phyloP scores from a whole-genome alignment of 53 echinoderm and acorn worm species.

The Holothuria scabra region DNA sequence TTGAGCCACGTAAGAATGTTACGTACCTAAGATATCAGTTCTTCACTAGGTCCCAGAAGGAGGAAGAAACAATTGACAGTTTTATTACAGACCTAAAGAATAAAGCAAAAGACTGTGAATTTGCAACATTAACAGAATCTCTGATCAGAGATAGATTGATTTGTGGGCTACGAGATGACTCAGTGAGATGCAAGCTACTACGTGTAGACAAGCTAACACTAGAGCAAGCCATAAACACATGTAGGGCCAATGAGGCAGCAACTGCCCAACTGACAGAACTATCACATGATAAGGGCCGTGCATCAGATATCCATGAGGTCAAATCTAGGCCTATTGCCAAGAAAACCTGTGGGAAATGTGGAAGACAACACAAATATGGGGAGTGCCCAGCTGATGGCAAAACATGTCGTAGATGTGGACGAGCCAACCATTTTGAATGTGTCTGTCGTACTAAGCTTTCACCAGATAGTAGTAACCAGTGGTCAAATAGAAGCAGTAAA shows the following conservation, averaged over 20 bases:
- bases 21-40: too few species aligned
- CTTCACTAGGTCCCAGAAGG: too few species aligned
- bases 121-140: too few species aligned
- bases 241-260: background rate
- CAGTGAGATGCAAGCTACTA: slow-evolving; percentile 4
- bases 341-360: too few species aligned
- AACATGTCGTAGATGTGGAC: background rate
- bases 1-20: too few species aligned
- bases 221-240: background rate
- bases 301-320: too few species aligned
- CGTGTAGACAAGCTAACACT: slow-evolving; percentile 9
- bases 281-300: too few species aligned
- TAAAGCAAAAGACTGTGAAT: too few species aligned
- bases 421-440: slow-evolving; percentile 11
- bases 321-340: too few species aligned
- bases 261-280: background rate
- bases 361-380: slow-evolving; percentile 12
- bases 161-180: background rate
- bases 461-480: background rate
- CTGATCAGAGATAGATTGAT: too few species aligned
- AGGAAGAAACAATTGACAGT: too few species aligned
- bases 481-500: background rate
- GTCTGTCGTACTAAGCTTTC: background rate
- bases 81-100: too few species aligned
- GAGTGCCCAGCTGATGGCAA: background rate